Evolutionary conservation across 2,888 invertebrate species (phyloP).

Genomic region (Hypomecis atomaria): DNA sequence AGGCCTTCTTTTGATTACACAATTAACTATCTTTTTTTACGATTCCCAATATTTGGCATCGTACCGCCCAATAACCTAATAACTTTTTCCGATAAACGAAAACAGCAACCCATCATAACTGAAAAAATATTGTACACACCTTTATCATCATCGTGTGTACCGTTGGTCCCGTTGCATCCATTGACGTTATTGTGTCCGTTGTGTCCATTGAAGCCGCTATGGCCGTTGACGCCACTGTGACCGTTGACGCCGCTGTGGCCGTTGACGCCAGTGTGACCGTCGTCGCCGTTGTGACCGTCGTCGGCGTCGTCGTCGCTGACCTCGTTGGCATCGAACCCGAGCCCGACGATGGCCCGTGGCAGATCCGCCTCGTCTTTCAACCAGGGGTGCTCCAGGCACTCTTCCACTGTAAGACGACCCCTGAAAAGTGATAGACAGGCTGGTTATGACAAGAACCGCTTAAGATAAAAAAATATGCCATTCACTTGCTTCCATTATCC

Average conservation of each 20-base stretch:
- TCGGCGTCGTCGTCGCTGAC: slow-evolving; percentile 52
- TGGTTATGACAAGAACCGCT: slow-evolving; percentile 11
- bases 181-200: slow-evolving; percentile 19
- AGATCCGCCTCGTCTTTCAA: slow-evolving; percentile 87
- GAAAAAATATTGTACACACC: slow-evolving; percentile 50
- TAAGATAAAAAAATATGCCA: no score
- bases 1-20: no score
- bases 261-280: slow-evolving; percentile 42
- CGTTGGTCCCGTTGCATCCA: slow-evolving; percentile 57
- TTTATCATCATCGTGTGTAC: slow-evolving; percentile 67
- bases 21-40: no score
- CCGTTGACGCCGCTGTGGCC: slow-evolving; percentile 54
- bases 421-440: slow-evolving; percentile 79
- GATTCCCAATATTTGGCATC: no score
- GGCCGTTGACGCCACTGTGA: slow-evolving; percentile 50
- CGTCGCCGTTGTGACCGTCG: slow-evolving; percentile 50
- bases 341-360: slow-evolving; percentile 78
- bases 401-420: slow-evolving; percentile 93
- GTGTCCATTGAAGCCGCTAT: slow-evolving; percentile 50
- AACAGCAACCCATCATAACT: no score
- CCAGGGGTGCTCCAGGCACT: slow-evolving; percentile 97
- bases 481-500: no score
- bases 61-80: no score
- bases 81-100: no score
- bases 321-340: slow-evolving; percentile 66